Evolutionary conservation across 2,113 vertebrate species (phyloP), one percentile per base, ranked within the genome.

Genomic region (Gambusia affinis): DNA sequence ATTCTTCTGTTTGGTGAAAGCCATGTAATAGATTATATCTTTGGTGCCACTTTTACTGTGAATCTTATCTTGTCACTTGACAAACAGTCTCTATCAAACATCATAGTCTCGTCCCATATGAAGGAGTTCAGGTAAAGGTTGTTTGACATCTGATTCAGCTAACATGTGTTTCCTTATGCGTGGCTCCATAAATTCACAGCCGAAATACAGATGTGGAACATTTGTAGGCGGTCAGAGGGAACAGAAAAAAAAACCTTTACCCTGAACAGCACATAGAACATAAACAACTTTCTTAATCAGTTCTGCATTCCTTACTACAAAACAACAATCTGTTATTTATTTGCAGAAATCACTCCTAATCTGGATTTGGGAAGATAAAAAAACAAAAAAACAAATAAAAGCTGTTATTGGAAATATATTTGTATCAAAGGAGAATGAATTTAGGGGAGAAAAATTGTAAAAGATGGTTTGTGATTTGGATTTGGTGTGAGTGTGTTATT

Each of bases 401-500:
- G 3, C 24, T 54, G 10, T 4, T 35, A 29, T 17, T 54, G 11
- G 2, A 33, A 72, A 28, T n/a, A 68, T 54, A 12, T 33, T 63
- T 64, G 75, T 60, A 81, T 76, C 70, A 30, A 54, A 72, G 29
- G 44, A 14, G 73, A 71, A 69, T 60, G 63, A 80, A 64, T n/a
- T 65, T 3, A 35, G n/a, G 30, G 15, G 7, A 17, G 29, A 63
- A 63, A 30, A 30, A 28, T 1, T 17, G 30, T 19, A 72, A 66
- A 72, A 72, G 62, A 74, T 62, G 72, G 37, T 54, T 54, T 61
- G 39, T 62, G 72, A 44, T 60, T 54, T 61, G 35, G 29, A 69
- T 51, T 54, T 72, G 69, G 44, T 27, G 62, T 33, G 64, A 73
- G 73, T 68, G 42, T 77, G 72, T 76, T 87, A 67, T 84, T 79